Conservation (phyloP, 2,888 invertebrate genomes). For the Leptopilina syphax region DNA sequence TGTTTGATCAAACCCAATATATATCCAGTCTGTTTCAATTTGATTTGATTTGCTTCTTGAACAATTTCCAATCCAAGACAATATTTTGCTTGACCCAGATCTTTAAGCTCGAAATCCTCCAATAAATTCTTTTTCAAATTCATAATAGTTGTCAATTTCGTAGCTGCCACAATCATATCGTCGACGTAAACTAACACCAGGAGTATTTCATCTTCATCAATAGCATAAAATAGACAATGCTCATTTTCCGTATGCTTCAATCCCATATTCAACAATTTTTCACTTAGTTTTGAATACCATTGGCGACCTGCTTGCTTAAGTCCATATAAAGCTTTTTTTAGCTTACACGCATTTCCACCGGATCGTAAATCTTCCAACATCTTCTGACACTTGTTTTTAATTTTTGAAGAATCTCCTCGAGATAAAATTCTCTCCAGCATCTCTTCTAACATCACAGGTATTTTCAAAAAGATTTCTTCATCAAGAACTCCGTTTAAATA, state of each 20-base stretch:
- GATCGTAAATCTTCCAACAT: not conserved
- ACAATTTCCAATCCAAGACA: not conserved
- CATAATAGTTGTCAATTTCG: not conserved
- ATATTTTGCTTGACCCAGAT: conserved; percentile 27
- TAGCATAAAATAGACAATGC: not conserved
- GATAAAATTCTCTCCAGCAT: conserved; percentile 35
- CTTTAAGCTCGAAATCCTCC: conserved; percentile 29
- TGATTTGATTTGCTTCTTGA: no score
- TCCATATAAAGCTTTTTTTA: conserved; percentile 1
- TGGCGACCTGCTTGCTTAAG: conserved; percentile 12
- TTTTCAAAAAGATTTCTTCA: conserved; percentile 44
- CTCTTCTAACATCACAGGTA: conserved; percentile 43
- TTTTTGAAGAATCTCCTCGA: not conserved
- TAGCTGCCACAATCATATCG: not conserved
- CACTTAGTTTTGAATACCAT: not conserved
- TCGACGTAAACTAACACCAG: conserved; percentile 9
- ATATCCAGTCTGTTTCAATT: not conserved
- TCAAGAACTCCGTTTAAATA: conserved; percentile 31
- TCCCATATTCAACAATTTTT: not conserved
- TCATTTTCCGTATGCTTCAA: not conserved
- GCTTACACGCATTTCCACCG: conserved; percentile 21
- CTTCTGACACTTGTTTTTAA: conserved; percentile 21
- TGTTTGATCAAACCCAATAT: not conserved
- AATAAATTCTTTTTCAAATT: not conserved
- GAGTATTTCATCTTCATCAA: not conserved